phyloP scores from a whole-genome alignment of 2,888 invertebrate genomes.

The Nematopogon swammerdamellus region DNA sequence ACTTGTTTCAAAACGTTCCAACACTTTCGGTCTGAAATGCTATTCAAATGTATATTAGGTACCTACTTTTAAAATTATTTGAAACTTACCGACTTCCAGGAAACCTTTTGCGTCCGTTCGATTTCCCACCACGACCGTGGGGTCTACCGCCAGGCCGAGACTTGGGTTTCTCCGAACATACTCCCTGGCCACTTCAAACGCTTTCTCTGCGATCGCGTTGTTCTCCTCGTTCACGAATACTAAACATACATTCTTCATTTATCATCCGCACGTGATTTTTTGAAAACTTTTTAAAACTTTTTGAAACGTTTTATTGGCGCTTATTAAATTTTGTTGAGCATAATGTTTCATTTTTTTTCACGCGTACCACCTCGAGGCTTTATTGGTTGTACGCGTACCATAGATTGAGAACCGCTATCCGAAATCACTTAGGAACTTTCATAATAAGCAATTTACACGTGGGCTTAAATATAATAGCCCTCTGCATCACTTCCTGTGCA shows the following conservation, averaged over 20 bases:
- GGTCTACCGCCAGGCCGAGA: conserved; percentile 62
- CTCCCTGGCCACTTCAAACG: conserved; percentile 67
- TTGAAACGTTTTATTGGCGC: too few relatives aligned
- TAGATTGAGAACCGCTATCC: too few relatives aligned
- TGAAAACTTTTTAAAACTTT: neutral
- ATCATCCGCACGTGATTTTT: neutral
- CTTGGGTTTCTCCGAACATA: conserved; percentile 68
- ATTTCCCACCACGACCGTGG: conserved; percentile 63
- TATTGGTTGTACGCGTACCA: too few relatives aligned
- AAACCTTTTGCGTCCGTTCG: conserved; percentile 69
- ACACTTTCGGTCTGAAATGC: too few relatives aligned
- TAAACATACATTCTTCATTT: conserved; percentile 4
- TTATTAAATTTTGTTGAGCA: conserved; percentile 3
- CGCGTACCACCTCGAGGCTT: too few relatives aligned
- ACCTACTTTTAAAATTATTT: too few relatives aligned
- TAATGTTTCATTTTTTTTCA: too few relatives aligned
- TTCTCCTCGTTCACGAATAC: conserved; percentile 65
- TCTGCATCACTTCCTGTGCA: too few relatives aligned
- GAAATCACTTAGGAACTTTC: too few relatives aligned
- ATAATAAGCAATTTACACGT: too few relatives aligned
- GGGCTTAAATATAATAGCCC: too few relatives aligned
- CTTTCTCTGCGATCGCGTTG: conserved; percentile 67
- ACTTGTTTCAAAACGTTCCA: conserved; percentile 50
- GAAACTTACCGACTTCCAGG: conserved; percentile 68
- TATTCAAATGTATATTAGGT: too few relatives aligned